These are phyloP conservation scores for Galeruca laticollis DNA, from an alignment of 2,888 invertebrate species.

Conservation along the genomic window DNA sequence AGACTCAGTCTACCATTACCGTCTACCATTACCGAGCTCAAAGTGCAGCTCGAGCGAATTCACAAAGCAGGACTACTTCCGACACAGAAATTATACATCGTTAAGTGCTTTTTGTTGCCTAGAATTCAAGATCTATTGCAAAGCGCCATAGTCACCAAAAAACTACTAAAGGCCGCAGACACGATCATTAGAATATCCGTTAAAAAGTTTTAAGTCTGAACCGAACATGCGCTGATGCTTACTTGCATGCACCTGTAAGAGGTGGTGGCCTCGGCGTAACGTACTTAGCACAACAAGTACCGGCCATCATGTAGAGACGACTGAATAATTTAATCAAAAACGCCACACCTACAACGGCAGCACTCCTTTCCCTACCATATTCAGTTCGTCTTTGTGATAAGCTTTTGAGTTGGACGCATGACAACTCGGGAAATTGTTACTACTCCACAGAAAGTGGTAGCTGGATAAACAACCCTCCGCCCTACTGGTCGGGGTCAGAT, in stretches of 20 bases:
- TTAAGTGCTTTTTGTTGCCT: neutral
- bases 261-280: neutral
- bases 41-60: neutral
- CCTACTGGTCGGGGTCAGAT: too few species aligned
- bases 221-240: too few species aligned
- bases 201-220: too few species aligned
- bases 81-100: too few species aligned
- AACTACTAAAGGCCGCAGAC: constrained; percentile 15
- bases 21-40: neutral
- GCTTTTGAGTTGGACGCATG: constrained; percentile 26
- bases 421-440: too few species aligned
- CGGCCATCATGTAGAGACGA: neutral
- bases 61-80: too few species aligned
- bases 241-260: neutral
- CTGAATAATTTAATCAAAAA: neutral
- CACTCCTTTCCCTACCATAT: constrained; percentile 19
- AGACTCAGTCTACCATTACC: neutral
- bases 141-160: constrained; percentile 30
- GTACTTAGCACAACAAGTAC: neutral
- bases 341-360: neutral
- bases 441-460: too few species aligned
- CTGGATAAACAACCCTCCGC: too few species aligned
- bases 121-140: neutral
- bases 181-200: too few species aligned
- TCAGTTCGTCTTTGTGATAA: constrained; percentile 48